Evolutionary conservation across 1,140 invertebrate genomes (phyloP).

Genomic region (Listronotus oregonensis): DNA sequence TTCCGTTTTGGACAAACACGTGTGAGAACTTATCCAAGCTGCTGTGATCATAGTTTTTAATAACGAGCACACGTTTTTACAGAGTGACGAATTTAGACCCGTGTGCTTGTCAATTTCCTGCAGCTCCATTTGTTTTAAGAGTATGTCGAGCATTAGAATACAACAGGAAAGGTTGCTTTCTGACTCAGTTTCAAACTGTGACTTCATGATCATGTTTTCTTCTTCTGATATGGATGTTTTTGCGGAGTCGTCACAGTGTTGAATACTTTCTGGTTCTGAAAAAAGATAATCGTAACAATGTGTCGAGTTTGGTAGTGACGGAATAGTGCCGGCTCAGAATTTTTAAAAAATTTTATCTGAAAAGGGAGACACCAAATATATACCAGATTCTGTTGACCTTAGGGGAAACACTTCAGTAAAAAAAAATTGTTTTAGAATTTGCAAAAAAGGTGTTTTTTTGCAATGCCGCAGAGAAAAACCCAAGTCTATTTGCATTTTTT

Average conservation of each 20-base stretch:
- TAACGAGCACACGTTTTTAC: constrained; percentile 76
- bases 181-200: constrained; percentile 66
- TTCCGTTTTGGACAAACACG: constrained; percentile 69
- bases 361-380: no score
- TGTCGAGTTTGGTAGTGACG: background rate
- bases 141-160: constrained; percentile 94
- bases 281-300: background rate
- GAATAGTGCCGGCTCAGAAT: constrained; percentile 4
- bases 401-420: no score
- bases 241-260: constrained; percentile 60
- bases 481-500: no score
- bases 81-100: constrained; percentile 77
- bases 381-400: no score
- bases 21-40: constrained; percentile 74
- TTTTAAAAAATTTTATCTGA: no score
- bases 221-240: constrained; percentile 77
- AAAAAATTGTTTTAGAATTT: no score
- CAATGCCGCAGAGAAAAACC: no score
- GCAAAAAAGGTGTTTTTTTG: no score
- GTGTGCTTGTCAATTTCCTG: constrained; percentile 86
- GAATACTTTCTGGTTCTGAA: constrained; percentile 24
- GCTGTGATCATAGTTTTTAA: constrained; percentile 83
- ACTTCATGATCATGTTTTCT: constrained; percentile 64
- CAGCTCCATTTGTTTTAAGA: constrained; percentile 95
- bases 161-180: constrained; percentile 88